Percentiles rank a stretch among this genome's conserved stretches.
These are phyloP conservation scores for Lampris megalopsis DNA, from an alignment of 2,113 vertebrate genomes.

Conservation along the genomic window DNA sequence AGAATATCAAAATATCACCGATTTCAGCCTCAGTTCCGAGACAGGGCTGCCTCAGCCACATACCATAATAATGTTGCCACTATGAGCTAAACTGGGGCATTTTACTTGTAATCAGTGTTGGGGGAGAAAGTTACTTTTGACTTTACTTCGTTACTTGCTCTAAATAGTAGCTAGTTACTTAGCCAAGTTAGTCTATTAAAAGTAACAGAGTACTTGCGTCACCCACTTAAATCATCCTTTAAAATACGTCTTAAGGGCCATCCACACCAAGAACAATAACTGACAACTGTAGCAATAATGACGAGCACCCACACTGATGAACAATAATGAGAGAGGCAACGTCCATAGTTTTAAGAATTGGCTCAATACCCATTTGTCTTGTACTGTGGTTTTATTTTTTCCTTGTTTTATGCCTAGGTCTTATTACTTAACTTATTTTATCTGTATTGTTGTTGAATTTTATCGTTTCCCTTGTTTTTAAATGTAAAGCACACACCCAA, in stretches of 20 bases:
- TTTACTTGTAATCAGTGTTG: background rate
- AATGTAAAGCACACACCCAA: too few relatives aligned
- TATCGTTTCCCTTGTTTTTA: too few relatives aligned
- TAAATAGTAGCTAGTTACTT: too few relatives aligned
- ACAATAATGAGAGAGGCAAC: too few relatives aligned
- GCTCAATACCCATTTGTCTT: background rate
- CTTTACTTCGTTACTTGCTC: too few relatives aligned
- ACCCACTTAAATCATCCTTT: background rate
- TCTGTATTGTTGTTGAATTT: too few relatives aligned
- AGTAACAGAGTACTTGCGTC: background rate
- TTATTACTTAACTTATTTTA: too few relatives aligned
- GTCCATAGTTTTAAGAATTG: background rate
- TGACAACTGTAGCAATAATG: background rate
- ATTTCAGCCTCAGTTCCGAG: background rate
- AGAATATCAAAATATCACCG: background rate
- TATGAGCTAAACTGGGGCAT: background rate
- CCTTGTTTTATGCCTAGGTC: background rate
- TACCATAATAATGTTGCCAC: background rate
- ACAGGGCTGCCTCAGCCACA: background rate
- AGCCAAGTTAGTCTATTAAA: background rate
- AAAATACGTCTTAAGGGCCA: background rate
- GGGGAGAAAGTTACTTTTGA: background rate
- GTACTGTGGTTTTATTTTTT: background rate
- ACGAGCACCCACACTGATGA: background rate
- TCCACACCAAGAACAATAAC: background rate